These are phyloP conservation scores for Eucidaris tribuloides DNA, from an alignment of 35 echinoderm and acorn worm genomes.

Conservation along the genomic window DNA sequence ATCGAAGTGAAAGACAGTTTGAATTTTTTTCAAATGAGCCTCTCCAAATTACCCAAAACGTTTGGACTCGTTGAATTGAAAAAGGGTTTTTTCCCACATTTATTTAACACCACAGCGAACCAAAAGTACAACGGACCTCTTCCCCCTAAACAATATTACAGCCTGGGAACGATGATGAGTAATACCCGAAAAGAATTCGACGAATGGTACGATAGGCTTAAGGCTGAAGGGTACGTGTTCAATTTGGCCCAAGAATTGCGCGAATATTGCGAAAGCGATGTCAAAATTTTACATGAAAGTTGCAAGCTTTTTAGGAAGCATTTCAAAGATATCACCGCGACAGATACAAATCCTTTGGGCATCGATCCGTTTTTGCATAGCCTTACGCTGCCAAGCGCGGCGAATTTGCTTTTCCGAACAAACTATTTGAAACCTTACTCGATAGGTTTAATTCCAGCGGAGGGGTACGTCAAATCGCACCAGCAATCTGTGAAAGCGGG, in stretches of 20 bases:
- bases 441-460: not conserved
- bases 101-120: constrained; percentile 16
- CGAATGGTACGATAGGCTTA: constrained; percentile 24
- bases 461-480: not conserved
- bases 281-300: not conserved
- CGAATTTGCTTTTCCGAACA: not conserved
- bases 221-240: constrained; percentile 3
- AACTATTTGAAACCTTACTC: constrained; percentile 19
- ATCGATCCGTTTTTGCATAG: not conserved
- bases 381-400: not conserved
- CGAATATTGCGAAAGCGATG: constrained; percentile 27
- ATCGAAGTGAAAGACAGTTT: constrained; percentile 30
- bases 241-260: constrained; percentile 9
- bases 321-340: not conserved
- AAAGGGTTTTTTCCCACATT: constrained; percentile 55
- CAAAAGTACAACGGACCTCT: constrained; percentile 14
- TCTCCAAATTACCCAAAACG: constrained; percentile 23
- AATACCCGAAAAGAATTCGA: not conserved
- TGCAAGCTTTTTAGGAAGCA: not conserved
- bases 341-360: not conserved
- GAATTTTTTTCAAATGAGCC: constrained; percentile 50
- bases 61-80: constrained; percentile 39
- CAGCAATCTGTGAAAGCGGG: not conserved
- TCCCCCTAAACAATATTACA: not conserved
- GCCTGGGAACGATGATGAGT: constrained; percentile 18